Conservation (phyloP, 2,888 invertebrate genomes). For the Nowickia ferox region DNA sequence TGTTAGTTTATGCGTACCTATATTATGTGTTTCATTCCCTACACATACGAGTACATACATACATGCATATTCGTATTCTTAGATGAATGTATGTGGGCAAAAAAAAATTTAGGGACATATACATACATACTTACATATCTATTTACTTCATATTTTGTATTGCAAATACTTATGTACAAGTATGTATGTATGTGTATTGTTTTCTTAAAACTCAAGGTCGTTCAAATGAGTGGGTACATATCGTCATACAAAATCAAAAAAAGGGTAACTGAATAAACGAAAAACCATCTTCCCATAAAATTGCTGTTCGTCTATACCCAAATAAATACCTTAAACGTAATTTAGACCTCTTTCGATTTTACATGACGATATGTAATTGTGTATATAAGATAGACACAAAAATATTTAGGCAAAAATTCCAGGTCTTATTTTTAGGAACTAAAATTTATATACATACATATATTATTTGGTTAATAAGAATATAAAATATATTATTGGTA, state of each 20-base stretch:
- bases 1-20: constrained; percentile 1
- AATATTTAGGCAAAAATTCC: too few relatives aligned
- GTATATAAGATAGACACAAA: too few relatives aligned
- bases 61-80: not conserved
- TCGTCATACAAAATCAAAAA: not conserved
- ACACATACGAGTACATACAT: not conserved
- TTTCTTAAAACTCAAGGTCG: constrained; percentile 38
- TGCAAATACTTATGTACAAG: not conserved
- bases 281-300: too few relatives aligned
- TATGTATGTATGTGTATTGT: not conserved
- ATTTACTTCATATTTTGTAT: constrained; percentile 12
- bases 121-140: not conserved
- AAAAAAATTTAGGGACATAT: not conserved
- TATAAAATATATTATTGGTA: too few relatives aligned
- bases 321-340: too few relatives aligned
- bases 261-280: too few relatives aligned
- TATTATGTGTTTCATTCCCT: not conserved
- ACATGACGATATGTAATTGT: too few relatives aligned
- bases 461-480: too few relatives aligned
- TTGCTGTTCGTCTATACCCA: too few relatives aligned
- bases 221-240: constrained; percentile 6
- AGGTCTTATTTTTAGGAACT: too few relatives aligned
- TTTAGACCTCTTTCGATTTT: too few relatives aligned
- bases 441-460: too few relatives aligned
- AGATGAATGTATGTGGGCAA: not conserved